phyloP scores from a whole-genome alignment of 2,113 vertebrate species.

The Spea multiplicata region DNA sequence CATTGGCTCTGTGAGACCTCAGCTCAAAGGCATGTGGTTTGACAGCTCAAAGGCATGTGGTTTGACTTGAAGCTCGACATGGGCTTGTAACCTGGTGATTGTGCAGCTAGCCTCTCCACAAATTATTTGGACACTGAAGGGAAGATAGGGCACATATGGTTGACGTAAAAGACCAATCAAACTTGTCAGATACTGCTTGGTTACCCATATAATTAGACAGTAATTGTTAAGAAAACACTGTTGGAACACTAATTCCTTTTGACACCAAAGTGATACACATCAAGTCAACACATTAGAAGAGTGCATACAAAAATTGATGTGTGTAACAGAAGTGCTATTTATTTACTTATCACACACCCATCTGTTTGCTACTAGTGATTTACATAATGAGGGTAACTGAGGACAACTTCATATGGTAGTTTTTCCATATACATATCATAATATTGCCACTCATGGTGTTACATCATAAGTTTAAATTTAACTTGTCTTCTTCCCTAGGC shows the following conservation, averaged over 20 bases:
- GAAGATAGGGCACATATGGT: conserved; percentile 3
- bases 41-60: not conserved
- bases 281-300: conserved; percentile 3
- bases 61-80: not conserved
- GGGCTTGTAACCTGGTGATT: not conserved
- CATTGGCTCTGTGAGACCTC: too few relatives aligned
- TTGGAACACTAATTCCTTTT: not conserved
- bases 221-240: conserved; percentile 2
- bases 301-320: not conserved
- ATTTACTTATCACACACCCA: not conserved
- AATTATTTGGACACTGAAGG: not conserved
- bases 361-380: not conserved
- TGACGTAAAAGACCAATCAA: not conserved
- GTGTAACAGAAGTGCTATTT: conserved; percentile 1
- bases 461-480: not conserved
- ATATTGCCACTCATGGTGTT: not conserved
- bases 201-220: not conserved
- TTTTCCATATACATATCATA: not conserved
- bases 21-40: not conserved
- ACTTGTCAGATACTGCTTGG: not conserved
- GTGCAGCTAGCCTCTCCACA: not conserved
- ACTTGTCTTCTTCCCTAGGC: not conserved
- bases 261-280: not conserved
- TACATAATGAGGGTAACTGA: not conserved
- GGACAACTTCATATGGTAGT: not conserved